Evolutionary conservation across 2,113 vertebrate genomes (phyloP).

Genomic region (Cercocebus atys): DNA sequence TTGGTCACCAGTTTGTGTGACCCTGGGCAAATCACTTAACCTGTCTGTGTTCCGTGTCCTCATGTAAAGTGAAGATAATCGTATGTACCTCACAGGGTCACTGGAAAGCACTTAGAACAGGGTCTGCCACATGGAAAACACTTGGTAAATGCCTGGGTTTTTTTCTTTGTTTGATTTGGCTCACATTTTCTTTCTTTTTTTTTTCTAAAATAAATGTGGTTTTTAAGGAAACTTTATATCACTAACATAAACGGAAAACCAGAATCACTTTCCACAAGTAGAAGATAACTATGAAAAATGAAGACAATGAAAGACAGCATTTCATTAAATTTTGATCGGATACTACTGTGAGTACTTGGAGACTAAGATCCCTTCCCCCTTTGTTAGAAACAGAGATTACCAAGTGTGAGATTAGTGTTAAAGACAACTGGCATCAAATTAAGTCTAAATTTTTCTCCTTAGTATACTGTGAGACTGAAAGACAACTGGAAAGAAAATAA

Average conservation of each 20-base stretch:
- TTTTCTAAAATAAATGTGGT: conserved; percentile 32
- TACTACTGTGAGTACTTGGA: not conserved
- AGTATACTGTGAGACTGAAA: not conserved
- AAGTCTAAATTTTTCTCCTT: not conserved
- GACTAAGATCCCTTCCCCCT: not conserved
- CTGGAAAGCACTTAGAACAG: not conserved
- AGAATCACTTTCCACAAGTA: conserved; percentile 31
- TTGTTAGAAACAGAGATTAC: not conserved
- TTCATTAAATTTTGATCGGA: not conserved
- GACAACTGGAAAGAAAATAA: conserved; percentile 19
- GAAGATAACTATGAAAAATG: conserved; percentile 42
- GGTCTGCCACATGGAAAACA: not conserved
- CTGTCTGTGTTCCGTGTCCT: not conserved
- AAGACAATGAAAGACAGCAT: not conserved
- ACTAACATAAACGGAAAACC: conserved; percentile 21
- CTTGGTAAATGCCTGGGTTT: not conserved
- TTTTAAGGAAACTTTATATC: conserved; percentile 48
- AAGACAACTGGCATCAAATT: not conserved
- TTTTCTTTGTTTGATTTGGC: conserved; percentile 19
- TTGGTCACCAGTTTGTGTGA: not conserved
- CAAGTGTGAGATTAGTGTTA: not conserved
- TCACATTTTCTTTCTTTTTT: not conserved
- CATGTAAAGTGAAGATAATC: not conserved
- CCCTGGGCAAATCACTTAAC: not conserved
- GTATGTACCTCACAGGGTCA: not conserved